Evolutionary conservation across 2,888 invertebrate species (phyloP), one percentile per base, ranked within the genome.

Genomic region (Idaea straminata): DNA sequence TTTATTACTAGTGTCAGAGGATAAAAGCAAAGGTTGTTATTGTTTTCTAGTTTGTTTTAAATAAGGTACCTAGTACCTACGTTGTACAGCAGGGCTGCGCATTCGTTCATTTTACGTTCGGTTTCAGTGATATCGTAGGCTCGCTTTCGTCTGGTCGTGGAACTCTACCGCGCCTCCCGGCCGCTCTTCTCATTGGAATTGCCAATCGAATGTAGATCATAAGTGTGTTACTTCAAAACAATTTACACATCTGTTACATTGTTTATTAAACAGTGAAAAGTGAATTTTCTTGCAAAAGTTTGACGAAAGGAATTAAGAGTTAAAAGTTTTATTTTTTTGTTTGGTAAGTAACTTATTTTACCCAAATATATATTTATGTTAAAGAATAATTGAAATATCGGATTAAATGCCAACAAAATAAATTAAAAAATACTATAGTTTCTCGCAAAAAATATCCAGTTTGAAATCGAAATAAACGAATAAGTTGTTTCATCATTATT

Each of bases 51-150:
- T 25, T 36, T 36, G 36, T 36, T 7, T 36, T 47, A 10, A 25
- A 2, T 25, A 25, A 25, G 25, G 25, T 25, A 25, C 2, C n/a
- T 38, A 38, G 7, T 38, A 6, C 38, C 6, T 47, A 13, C 3
- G 1, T 4, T 47, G 47, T 7, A 5, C 6, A 36, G 36, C 4
- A 80, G 82, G 80, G 75, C 75, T 77, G 74, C 75, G 80, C 75
- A 81, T 78, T 79, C 76, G 74, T 71, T 77, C 75, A 68, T 61
- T 47, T 34, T 35, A 74, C 74, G 75, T 79, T 76, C 73, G 68
- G 77, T 77, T 79, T 82, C 86, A 87, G 87, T 87, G 77, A 77
- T 82, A 78, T 80, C 74, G 77, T 76, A 77, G 81, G 73, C 79
- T 66, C 76, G 73, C 78, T 67, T 72, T 74, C 69, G 78, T 69